These are phyloP conservation scores for Lycia hirtaria DNA, from an alignment of 2,888 invertebrate species.

Conservation along the genomic window DNA sequence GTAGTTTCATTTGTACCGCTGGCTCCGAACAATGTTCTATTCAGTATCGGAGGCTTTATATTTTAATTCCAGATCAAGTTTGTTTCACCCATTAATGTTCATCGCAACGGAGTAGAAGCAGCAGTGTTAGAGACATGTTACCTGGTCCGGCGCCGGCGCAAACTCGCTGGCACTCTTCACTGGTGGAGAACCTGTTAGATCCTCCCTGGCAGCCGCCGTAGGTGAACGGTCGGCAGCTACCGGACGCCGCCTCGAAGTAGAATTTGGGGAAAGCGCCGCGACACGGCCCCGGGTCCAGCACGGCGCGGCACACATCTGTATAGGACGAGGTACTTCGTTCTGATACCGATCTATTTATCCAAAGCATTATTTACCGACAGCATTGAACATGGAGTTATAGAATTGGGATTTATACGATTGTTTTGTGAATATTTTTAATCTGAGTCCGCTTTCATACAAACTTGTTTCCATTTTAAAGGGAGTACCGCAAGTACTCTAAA, in stretches of 20 bases:
- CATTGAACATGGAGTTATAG: too few relatives aligned
- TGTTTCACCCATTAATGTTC: too few relatives aligned
- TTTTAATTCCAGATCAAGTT: too few relatives aligned
- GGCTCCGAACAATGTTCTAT: too few relatives aligned
- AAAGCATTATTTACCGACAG: background rate
- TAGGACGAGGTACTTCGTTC: constrained; percentile 64
- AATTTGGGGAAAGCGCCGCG: constrained; percentile 87
- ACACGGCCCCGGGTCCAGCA: constrained; percentile 90
- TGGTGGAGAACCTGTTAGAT: constrained; percentile 91
- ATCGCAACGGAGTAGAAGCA: too few relatives aligned
- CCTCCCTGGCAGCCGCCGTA: constrained; percentile 95
- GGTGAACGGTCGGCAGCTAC: constrained; percentile 88
- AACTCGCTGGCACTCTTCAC: constrained; percentile 90
- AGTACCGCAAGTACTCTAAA: too few relatives aligned
- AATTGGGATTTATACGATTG: too few relatives aligned
- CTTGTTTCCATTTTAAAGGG: too few relatives aligned
- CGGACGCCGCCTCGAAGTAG: constrained; percentile 87
- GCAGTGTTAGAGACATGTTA: constrained; percentile 39
- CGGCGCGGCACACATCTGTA: constrained; percentile 90
- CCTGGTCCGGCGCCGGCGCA: constrained; percentile 80
- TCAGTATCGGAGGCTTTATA: too few relatives aligned
- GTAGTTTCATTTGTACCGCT: too few relatives aligned
- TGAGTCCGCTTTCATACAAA: too few relatives aligned
- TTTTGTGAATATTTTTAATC: too few relatives aligned
- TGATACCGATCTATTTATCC: background rate